A percentile compares a stretch with the other conserved stretches of the same genome.
Conservation (phyloP, 2,888 invertebrate species). For the Amblyteles armatorius region DNA sequence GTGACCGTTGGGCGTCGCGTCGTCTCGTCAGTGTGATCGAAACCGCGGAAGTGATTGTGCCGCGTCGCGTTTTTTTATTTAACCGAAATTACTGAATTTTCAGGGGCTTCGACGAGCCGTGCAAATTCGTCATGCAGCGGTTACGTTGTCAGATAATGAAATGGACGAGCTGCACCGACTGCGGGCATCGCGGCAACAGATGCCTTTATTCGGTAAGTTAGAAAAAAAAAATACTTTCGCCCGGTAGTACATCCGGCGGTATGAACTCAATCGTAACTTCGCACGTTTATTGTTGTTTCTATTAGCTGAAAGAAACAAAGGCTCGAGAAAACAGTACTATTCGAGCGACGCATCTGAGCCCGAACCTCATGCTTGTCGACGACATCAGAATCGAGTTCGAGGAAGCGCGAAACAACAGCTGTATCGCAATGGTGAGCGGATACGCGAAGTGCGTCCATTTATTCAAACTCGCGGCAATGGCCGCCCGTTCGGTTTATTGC, state of each 20-base stretch:
- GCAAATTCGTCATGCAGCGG: constrained; percentile 73
- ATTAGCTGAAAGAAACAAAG: constrained; percentile 58
- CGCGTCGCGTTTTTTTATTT: not conserved
- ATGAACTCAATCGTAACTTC: not conserved
- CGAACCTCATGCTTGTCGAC: constrained; percentile 66
- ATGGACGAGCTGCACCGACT: constrained; percentile 73
- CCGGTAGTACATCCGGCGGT: not conserved
- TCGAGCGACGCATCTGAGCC: constrained; percentile 70
- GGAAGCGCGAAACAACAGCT: constrained; percentile 67
- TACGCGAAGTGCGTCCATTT: not conserved
- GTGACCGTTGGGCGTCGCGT: not conserved
- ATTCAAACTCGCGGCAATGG: not conserved
- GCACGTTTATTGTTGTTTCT: not conserved
- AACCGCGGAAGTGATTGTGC: not conserved
- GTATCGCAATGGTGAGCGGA: constrained; percentile 69
- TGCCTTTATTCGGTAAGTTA: constrained; percentile 72
- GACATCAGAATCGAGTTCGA: constrained; percentile 71
- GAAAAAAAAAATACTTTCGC: not conserved
- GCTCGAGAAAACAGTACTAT: constrained; percentile 68
- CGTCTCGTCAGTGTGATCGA: not conserved
- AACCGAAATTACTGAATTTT: not conserved
- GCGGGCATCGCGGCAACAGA: constrained; percentile 67
- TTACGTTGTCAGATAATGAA: constrained; percentile 75
- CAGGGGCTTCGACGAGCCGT: constrained; percentile 76
- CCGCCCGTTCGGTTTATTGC: not conserved